Evolutionary conservation across 1,140 invertebrate genomes (phyloP).

Genomic region (Drosophila ohnishii): DNA sequence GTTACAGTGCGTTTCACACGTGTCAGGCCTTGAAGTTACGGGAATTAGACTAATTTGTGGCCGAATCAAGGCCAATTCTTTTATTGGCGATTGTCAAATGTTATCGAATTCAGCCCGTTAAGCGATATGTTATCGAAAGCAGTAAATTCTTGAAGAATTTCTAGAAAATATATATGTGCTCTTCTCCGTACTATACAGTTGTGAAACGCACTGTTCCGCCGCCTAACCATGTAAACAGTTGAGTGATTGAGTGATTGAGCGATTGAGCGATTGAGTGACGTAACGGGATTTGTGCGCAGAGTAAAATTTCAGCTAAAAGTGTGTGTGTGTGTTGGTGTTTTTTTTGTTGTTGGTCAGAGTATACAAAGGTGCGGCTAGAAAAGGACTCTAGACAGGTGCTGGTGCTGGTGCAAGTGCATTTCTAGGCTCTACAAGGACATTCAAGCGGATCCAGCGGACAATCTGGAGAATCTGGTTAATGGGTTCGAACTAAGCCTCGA

Average conservation of each 20-base stretch:
- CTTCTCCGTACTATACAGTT: not conserved
- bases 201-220: conserved; percentile 27
- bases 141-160: not conserved
- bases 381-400: conserved; percentile 20
- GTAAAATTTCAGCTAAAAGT: conserved; percentile 35
- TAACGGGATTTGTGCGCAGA: conserved; percentile 9
- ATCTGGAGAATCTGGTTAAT: not conserved
- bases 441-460: conserved; percentile 20
- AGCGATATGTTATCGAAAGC: conserved; percentile 31
- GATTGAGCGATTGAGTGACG: conserved; percentile 7
- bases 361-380: conserved; percentile 27
- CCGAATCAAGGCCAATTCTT: not conserved
- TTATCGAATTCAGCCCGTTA: conserved; percentile 5
- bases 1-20: conserved; percentile 32
- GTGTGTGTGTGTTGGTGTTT: not conserved
- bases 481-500: conserved; percentile 2
- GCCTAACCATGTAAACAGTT: not conserved
- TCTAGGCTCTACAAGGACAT: conserved; percentile 14
- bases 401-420: conserved; percentile 1
- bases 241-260: not conserved
- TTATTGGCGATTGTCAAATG: conserved; percentile 27
- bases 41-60: not conserved
- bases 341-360: conserved; percentile 30
- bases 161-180: conserved; percentile 4
- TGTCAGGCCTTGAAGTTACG: not conserved